Percentiles rank a stretch among this genome's conserved stretches.
Evolutionary conservation across 2,797 vertebrate species (phyloP).

Genomic region (Naso thynnoides): DNA sequence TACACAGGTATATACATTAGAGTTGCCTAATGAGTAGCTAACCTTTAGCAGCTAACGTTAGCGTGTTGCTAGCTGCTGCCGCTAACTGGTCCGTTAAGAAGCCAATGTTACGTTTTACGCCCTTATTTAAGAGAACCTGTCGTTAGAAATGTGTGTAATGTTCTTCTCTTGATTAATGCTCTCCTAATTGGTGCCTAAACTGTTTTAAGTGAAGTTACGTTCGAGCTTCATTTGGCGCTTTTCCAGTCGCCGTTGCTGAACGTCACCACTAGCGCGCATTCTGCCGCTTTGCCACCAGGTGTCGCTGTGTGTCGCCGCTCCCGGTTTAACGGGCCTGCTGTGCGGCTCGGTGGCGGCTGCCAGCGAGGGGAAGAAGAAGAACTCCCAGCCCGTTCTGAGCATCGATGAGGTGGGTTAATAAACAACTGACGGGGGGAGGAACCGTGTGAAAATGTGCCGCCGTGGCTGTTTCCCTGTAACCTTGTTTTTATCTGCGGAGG

Average conservation of each 20-base stretch:
- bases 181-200: too few relatives aligned
- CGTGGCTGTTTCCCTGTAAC: neutral
- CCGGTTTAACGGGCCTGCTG: slow-evolving; percentile 83
- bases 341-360: slow-evolving; percentile 86
- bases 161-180: rapidly evolving
- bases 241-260: too few relatives aligned
- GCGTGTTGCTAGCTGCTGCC: slow-evolving; percentile 38
- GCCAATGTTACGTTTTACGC: rapidly evolving
- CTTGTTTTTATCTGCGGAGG: neutral
- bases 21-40: neutral
- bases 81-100: slow-evolving; percentile 11
- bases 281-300: slow-evolving; percentile 76
- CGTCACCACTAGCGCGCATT: neutral
- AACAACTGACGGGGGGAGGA: neutral
- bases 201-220: neutral
- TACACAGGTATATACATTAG: too few relatives aligned
- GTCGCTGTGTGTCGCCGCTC: slow-evolving; percentile 81
- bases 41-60: slow-evolving; percentile 37
- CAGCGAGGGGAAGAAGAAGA: slow-evolving; percentile 81
- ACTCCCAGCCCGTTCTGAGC: slow-evolving; percentile 70
- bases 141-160: rapidly evolving
- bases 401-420: slow-evolving; percentile 86
- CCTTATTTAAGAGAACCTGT: neutral
- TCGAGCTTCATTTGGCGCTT: rapidly evolving
- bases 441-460: too few relatives aligned